These are phyloP conservation scores for human DNA, from an alignment of 2,113 vertebrate genomes.

Conservation along the genomic window GRCh38 chr3:75224001-75224500, in stretches of 20 bases:
- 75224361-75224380: slow-evolving; percentile 30
- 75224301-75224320: background rate
- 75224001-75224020: background rate
- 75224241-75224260: background rate
- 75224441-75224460: background rate
- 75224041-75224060: too few relatives aligned
- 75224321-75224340: background rate
- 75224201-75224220: background rate
- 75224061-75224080: too few relatives aligned
- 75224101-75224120: background rate
- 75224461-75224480: background rate
- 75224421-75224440: background rate
- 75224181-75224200: background rate
- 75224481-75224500: background rate
- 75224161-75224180: background rate
- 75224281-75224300: background rate
- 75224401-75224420: background rate
- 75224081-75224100: background rate
- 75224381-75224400: slow-evolving; percentile 51
- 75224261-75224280: background rate
- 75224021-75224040: background rate
- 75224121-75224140: background rate
- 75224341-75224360: background rate
- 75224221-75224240: background rate
- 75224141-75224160: background rate